Percentiles rank a stretch among this genome's conserved stretches.
These are phyloP conservation scores for Rhizomys pruinosus DNA, from an alignment of 2,113 vertebrate genomes.

Conservation along the genomic window DNA sequence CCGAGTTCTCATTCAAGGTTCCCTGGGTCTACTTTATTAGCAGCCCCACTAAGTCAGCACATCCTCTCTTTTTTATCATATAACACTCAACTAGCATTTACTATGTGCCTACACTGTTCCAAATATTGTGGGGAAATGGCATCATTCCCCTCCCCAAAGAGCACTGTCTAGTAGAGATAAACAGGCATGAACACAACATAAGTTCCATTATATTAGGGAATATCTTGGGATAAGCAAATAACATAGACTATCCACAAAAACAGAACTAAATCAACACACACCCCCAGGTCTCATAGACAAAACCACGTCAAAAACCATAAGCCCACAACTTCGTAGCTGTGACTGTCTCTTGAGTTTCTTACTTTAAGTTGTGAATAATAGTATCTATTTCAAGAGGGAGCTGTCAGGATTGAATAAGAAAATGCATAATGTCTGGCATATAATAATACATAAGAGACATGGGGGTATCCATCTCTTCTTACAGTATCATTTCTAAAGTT, in stretches of 20 bases:
- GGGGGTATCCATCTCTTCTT: neutral
- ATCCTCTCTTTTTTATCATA: neutral
- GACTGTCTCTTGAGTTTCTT: neutral
- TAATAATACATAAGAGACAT: neutral
- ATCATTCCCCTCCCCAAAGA: neutral
- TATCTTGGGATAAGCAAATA: neutral
- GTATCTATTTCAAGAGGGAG: neutral
- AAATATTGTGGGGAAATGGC: neutral
- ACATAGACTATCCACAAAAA: neutral
- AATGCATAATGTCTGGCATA: neutral
- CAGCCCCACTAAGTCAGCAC: neutral
- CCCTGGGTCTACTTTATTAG: neutral
- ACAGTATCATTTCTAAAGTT: neutral
- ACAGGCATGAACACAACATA: neutral
- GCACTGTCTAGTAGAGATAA: neutral
- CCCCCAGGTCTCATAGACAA: neutral
- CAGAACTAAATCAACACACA: neutral
- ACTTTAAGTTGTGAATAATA: neutral
- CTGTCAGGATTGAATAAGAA: slow-evolving; percentile 5
- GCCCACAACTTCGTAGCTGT: neutral
- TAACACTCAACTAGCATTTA: neutral
- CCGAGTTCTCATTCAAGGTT: neutral
- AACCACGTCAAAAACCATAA: neutral
- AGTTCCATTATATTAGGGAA: neutral
- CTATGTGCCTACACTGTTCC: neutral